Percentiles rank a stretch among this genome's conserved stretches.
These are phyloP conservation scores for Carassius gibelio DNA, from an alignment of 2,113 vertebrate genomes.

Conservation along the genomic window DNA sequence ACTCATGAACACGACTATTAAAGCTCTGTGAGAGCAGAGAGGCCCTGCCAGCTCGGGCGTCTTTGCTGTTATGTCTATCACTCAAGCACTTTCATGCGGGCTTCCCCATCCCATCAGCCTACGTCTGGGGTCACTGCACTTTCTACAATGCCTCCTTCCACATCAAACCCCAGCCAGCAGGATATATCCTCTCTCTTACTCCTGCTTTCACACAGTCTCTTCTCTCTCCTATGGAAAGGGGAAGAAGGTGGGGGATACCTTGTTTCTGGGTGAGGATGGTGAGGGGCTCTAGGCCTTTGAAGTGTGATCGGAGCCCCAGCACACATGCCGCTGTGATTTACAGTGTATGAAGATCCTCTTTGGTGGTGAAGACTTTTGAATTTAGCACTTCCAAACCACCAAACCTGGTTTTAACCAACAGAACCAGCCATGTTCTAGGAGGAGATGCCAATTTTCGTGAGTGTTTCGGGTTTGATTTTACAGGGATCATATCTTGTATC, in stretches of 20 bases:
- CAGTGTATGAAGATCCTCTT: slow-evolving; percentile 31
- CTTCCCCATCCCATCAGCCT: slow-evolving; percentile 14
- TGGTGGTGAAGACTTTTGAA: not conserved
- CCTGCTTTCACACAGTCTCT: slow-evolving; percentile 16
- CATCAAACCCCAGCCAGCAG: slow-evolving; percentile 49
- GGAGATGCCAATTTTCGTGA: not conserved
- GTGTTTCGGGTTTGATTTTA: slow-evolving; percentile 45
- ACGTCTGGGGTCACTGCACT: slow-evolving; percentile 38
- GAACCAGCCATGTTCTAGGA: not conserved
- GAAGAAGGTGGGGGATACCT: slow-evolving; percentile 12
- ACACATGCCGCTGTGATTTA: slow-evolving; percentile 51
- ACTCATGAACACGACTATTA: slow-evolving; percentile 36
- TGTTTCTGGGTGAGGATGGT: not conserved
- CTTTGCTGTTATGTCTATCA: slow-evolving; percentile 29
- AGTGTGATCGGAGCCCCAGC: slow-evolving; percentile 7
- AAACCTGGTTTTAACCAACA: not conserved
- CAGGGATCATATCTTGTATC: slow-evolving; percentile 16
- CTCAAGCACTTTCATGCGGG: slow-evolving; percentile 26
- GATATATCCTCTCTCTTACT: slow-evolving; percentile 5
- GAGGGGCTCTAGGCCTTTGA: slow-evolving; percentile 24
- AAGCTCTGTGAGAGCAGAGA: slow-evolving; percentile 40
- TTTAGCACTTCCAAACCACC: not conserved
- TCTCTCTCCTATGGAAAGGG: not conserved
- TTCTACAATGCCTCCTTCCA: slow-evolving; percentile 42
- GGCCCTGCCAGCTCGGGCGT: slow-evolving; percentile 6